Conservation (phyloP, 1,140 invertebrate species). For the Cardiocondyla obscurior region DNA sequence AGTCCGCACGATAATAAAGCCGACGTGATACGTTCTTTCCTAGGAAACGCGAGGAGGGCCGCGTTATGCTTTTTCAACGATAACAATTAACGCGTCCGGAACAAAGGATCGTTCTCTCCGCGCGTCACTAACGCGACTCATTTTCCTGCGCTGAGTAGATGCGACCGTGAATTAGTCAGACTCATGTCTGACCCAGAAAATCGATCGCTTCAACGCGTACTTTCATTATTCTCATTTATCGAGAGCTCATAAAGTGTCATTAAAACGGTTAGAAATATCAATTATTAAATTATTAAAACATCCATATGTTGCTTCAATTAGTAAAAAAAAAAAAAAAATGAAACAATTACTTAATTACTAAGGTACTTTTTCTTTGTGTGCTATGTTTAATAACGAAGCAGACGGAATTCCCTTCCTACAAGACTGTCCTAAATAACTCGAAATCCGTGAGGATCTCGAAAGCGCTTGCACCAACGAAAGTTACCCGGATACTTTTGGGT, state of each 20-base stretch:
- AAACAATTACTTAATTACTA: no score
- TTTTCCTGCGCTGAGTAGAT: neutral
- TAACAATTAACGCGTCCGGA: neutral
- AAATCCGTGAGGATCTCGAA: neutral
- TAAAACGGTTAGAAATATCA: neutral
- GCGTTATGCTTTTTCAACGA: neutral
- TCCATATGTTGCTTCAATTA: no score
- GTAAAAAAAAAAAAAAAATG: neutral
- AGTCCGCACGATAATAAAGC: neutral
- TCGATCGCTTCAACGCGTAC: neutral
- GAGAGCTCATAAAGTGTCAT: neutral
- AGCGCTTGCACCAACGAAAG: neutral
- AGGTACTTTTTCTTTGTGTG: neutral
- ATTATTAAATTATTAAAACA: neutral
- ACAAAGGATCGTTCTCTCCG: neutral
- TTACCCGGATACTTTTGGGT: neutral
- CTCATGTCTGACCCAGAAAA: neutral
- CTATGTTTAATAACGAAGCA: no score
- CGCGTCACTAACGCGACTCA: neutral
- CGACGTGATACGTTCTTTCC: neutral
- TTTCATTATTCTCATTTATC: neutral
- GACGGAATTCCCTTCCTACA: no score
- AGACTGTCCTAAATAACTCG: neutral
- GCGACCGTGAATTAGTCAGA: slow-evolving; percentile 19
- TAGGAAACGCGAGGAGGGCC: neutral